Evolutionary conservation across 2,797 vertebrate genomes (phyloP), one percentile per base, ranked within the genome.

Genomic region (Acipenser oxyrinchus): DNA sequence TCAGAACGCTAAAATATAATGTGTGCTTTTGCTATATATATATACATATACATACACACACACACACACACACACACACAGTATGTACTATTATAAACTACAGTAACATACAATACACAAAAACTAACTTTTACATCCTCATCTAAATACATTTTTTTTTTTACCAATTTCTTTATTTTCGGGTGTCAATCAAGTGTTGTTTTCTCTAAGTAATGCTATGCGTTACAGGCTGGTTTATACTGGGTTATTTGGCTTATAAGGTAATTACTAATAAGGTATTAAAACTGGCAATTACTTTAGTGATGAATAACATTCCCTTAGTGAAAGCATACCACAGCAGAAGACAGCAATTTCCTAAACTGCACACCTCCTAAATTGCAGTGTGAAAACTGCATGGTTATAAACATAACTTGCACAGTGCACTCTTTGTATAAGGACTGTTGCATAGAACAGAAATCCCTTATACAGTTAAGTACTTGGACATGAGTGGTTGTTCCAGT

Each of bases 231-330:
- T 67, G 62, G 72, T 82, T 90, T 84, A 84, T 76, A 78, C 84
- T 69, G 78, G 86, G 89, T 92, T 89, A 88, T 82, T 93, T 93
- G 92, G 90, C 94, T 95, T 93, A 94, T 89, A 93, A 93, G 90
- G 89, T 91, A 92, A 95, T 97, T 95, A 94, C 92, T 84, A 90
- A 93, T 91, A 93, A 92, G 91, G 90, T 91, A 94, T 93, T 95
- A 93, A 92, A 93, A 87, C 90, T 91, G 90, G 86, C 93, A 95
- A 95, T 98, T 95, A 95, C 87, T 88, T 79, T 83, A 90, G 86
- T 89, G 91, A 93, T 78, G 89, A 94, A 92, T 93, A 90, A 89
- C 90, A 91, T 90, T 93, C 90, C 91, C 88, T 92, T 90, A 92
- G 93, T 93, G 90, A 94, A 93, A 94, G 89, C 91, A 83, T 82